phyloP scores from a whole-genome alignment of 2,113 vertebrate genomes.

The Gavia stellata region DNA sequence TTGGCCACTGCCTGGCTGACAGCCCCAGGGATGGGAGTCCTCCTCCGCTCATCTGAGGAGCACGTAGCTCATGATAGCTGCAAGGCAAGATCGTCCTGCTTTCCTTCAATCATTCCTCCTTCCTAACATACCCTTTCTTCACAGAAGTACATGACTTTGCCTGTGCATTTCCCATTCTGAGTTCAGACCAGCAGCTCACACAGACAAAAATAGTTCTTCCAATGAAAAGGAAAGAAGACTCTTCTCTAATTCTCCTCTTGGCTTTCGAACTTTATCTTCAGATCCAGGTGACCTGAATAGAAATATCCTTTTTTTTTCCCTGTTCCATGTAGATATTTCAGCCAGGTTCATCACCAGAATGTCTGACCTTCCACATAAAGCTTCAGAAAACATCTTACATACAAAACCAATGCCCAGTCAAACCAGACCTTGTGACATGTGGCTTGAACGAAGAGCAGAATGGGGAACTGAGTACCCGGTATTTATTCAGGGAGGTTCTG shows the following conservation, averaged over 20 bases:
- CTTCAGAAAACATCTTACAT: not conserved
- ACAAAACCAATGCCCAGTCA: not conserved
- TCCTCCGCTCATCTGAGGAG: not conserved
- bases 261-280: not conserved
- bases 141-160: not conserved
- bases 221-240: not conserved
- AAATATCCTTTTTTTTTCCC: not conserved
- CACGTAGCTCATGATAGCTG: not conserved
- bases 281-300: not conserved
- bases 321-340: not conserved
- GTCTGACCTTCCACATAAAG: not conserved
- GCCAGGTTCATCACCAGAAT: not conserved
- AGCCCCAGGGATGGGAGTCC: not conserved
- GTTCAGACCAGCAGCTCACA: not conserved
- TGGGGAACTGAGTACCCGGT: rapidly evolving
- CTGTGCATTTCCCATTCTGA: not conserved
- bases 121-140: not conserved
- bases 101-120: not conserved
- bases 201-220: not conserved
- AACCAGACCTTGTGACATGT: not conserved
- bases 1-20: not conserved
- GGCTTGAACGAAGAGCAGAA: not conserved
- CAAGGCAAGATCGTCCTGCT: not conserved
- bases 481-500: not conserved
- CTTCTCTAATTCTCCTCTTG: not conserved